Base-by-base conservation (phyloP, 2,888 invertebrate genomes). In the Crematogaster levior region DNA sequence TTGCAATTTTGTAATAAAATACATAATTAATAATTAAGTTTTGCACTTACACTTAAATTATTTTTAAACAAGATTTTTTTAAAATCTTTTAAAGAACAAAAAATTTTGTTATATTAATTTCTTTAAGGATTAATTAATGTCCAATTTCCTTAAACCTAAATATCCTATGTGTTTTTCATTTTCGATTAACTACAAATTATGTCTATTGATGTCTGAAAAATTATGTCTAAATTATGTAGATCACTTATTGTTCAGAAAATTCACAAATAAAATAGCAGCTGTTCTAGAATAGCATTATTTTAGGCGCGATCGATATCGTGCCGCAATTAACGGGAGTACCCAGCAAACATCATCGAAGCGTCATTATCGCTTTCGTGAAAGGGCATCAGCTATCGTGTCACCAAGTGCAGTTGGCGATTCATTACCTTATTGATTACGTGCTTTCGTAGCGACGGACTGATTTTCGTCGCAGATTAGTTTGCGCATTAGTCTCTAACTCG, bases 401-500 rank as follows among this genome's bases (percentile, higher is more conserved):
- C 73, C 43, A 63, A 79, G 58, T 60, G 37, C 60, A 61, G 24
- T 21, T 65, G 53, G 21, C 87, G 77, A 79, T 79, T 79, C 56
- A 74, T 86, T 87, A 75, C 63, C 56, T 61, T 74, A 82, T 86
- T 58, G 88, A 85, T 82, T 60, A 34, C 77, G 27, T 9, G 75
- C 60, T 74, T 74, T 60, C 73, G 79, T 24, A 48, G 9, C 74
- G 37, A 58, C 46, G 46, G 58, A 30, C 53, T 60, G 87, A 84
- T 89, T 79, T 83, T 84, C 83, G 70, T 82, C 72, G 68, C 30
- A 84, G 58, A 85, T 86, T 85, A 82, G 77, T 88, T 90, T 83
- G 82, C 84, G 81, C 81, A 82, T 48, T 68, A 88, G 81, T 83
- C 82, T 86, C 81, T 81, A 89, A 89, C 81, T 88, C 88, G 84